Evolutionary conservation across 2,888 invertebrate genomes (phyloP).

Genomic region (Agrotis puta): DNA sequence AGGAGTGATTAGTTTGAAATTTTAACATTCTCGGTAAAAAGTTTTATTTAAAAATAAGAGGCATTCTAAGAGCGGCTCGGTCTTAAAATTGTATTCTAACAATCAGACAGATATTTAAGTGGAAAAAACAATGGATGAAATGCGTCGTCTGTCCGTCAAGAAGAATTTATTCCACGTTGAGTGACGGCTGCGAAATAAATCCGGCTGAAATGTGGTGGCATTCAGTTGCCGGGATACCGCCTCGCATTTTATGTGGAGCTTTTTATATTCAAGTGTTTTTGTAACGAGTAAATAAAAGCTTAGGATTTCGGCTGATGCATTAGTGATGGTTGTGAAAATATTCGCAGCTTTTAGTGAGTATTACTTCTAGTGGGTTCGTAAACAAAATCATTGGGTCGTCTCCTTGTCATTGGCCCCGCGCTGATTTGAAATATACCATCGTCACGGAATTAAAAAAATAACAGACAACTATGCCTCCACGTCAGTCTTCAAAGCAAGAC

Average conservation of each 20-base stretch:
- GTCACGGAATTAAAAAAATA: too few species aligned
- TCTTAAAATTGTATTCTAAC: slow-evolving; percentile 24
- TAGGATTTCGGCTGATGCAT: slow-evolving; percentile 22
- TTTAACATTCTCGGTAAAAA: background rate
- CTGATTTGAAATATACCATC: too few species aligned
- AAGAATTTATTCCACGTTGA: slow-evolving; percentile 56
- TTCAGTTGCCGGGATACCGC: slow-evolving; percentile 14
- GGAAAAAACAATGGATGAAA: slow-evolving; percentile 60
- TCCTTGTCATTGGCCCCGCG: too few species aligned
- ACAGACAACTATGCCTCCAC: too few species aligned
- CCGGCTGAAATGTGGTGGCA: slow-evolving; percentile 40
- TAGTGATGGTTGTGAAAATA: slow-evolving; percentile 18
- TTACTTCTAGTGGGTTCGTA: background rate
- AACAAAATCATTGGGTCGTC: background rate
- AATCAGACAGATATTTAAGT: slow-evolving; percentile 37
- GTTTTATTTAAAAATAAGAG: background rate
- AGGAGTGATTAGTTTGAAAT: too few species aligned
- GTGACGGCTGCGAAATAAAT: slow-evolving; percentile 64
- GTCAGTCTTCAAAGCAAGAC: too few species aligned
- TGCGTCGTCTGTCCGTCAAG: slow-evolving; percentile 59
- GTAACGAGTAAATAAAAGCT: slow-evolving; percentile 34
- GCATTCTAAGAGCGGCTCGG: background rate
- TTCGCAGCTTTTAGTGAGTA: background rate
- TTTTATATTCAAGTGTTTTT: slow-evolving; percentile 52
- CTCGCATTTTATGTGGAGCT: slow-evolving; percentile 49